These are phyloP conservation scores for Glandiceps talaboti DNA, from an alignment of 53 echinoderm and acorn worm species.

Conservation along the genomic window DNA sequence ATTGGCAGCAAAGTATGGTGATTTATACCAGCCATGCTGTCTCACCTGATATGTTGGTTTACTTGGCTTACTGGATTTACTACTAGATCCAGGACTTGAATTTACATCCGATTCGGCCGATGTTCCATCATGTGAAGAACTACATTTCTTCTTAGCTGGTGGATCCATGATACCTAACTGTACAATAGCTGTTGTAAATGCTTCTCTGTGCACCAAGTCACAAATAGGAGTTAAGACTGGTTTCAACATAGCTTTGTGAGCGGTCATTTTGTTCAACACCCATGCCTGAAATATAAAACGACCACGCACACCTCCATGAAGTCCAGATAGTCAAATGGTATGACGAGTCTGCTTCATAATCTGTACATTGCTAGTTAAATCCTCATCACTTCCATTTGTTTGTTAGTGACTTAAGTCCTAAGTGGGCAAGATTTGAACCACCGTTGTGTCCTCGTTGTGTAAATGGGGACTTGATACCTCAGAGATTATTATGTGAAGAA, in stretches of 20 bases:
- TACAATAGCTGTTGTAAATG: slow-evolving; percentile 25
- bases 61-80: neutral
- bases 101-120: neutral
- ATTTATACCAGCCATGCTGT: neutral
- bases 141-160: neutral
- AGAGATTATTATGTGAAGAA: no score
- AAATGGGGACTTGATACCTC: no score
- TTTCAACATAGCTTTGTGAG: slow-evolving; percentile 28
- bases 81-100: neutral
- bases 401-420: no score
- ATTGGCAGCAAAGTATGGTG: no score
- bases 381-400: no score
- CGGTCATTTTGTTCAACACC: slow-evolving; percentile 36
- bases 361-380: no score
- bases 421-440: no score
- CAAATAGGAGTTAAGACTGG: slow-evolving; percentile 29
- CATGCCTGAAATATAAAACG: slow-evolving; percentile 44
- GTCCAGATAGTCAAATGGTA: no score
- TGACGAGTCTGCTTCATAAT: no score
- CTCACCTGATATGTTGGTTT: neutral
- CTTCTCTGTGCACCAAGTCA: slow-evolving; percentile 35
- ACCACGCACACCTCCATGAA: no score
- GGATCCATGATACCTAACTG: slow-evolving; percentile 34
- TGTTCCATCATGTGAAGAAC: neutral
- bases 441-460: no score